Conservation (phyloP, 2,888 invertebrate genomes). For the Catocala nupta region DNA sequence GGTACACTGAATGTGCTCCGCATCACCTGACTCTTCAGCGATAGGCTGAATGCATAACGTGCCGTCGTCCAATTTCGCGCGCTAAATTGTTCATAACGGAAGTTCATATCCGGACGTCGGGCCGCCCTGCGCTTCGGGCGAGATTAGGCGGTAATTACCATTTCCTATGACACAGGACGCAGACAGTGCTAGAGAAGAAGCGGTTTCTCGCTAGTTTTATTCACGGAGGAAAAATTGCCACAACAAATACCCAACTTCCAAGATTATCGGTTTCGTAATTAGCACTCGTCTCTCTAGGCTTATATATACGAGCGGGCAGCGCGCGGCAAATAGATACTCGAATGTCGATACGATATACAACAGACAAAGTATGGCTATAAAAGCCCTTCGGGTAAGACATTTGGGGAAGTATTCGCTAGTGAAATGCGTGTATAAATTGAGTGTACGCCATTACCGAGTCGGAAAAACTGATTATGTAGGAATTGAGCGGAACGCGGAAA, state of each 20-base stretch:
- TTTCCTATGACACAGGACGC: constrained; percentile 85
- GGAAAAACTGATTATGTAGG: constrained; percentile 82
- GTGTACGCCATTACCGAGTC: constrained; percentile 72
- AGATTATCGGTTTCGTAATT: constrained; percentile 52
- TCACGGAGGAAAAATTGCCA: constrained; percentile 68
- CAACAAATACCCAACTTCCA: constrained; percentile 58
- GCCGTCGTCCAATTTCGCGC: constrained; percentile 88
- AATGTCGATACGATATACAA: constrained; percentile 30
- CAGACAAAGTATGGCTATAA: constrained; percentile 37
- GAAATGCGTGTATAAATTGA: constrained; percentile 67
- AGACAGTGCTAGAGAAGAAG: constrained; percentile 75
- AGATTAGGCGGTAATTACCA: constrained; percentile 89
- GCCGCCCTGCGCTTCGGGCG: constrained; percentile 84
- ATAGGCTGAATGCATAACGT: constrained; percentile 78
- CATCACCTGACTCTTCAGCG: constrained; percentile 68
- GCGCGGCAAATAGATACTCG: constrained; percentile 17
- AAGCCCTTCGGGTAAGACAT: constrained; percentile 48
- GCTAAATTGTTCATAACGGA: constrained; percentile 95
- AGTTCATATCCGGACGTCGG: constrained; percentile 93
- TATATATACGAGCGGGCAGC: constrained; percentile 13
- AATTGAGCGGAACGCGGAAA: constrained; percentile 73
- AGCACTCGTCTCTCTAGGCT: constrained; percentile 16
- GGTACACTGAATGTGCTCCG: constrained; percentile 60
- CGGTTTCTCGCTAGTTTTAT: constrained; percentile 65
- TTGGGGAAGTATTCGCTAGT: constrained; percentile 53